phyloP scores from a whole-genome alignment of 2,888 invertebrate species.

The Xylota sylvarum region DNA sequence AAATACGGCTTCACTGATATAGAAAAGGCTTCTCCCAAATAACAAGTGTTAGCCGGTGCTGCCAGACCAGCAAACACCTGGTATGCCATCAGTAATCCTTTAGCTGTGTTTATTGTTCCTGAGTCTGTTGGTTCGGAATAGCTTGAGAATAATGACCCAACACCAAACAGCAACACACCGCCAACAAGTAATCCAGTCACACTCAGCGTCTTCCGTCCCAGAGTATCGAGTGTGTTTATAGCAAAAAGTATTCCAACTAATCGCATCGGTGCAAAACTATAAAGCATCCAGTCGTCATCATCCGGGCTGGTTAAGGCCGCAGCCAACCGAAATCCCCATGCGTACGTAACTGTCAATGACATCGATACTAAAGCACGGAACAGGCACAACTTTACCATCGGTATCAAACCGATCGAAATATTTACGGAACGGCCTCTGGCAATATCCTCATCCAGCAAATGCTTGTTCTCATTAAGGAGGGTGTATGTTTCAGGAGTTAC shows the following conservation, averaged over 20 bases:
- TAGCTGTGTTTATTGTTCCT: constrained; percentile 48
- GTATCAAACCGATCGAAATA: constrained; percentile 77
- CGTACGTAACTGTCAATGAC: constrained; percentile 80
- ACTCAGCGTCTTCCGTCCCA: constrained; percentile 80
- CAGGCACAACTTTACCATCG: constrained; percentile 78
- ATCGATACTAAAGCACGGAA: constrained; percentile 79
- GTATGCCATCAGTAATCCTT: constrained; percentile 70
- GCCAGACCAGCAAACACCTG: constrained; percentile 81
- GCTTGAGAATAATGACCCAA: constrained; percentile 78
- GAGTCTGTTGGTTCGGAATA: not conserved
- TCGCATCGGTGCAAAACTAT: constrained; percentile 76
- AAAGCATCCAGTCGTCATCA: not conserved
- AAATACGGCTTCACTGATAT: constrained; percentile 79
- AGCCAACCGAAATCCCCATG: not conserved
- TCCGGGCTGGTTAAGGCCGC: not conserved
- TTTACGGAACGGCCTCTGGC: constrained; percentile 74
- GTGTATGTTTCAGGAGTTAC: constrained; percentile 79
- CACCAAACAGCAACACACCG: constrained; percentile 77
- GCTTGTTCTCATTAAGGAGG: constrained; percentile 81
- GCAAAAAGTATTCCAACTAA: constrained; percentile 73
- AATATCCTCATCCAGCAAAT: constrained; percentile 80
- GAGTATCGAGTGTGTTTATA: constrained; percentile 77
- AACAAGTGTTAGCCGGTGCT: constrained; percentile 78
- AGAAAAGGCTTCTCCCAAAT: constrained; percentile 82
- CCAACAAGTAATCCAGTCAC: constrained; percentile 77